Percentiles rank a stretch among this genome's conserved stretches.
These are phyloP conservation scores for Bhutanitis thaidina DNA, from an alignment of 2,888 invertebrate species.

Conservation along the genomic window DNA sequence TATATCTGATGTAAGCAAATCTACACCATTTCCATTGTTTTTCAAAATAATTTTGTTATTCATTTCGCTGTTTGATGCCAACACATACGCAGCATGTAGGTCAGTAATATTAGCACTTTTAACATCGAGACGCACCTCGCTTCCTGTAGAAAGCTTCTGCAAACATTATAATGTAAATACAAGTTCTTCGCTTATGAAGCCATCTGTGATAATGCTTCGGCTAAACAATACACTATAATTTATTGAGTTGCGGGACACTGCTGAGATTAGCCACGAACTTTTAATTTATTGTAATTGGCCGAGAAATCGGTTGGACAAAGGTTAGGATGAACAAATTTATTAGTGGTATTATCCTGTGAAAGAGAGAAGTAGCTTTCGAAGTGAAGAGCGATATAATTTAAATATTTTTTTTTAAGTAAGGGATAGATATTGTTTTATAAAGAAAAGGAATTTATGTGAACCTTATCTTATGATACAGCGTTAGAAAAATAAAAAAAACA, in stretches of 20 bases:
- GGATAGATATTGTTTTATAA: too few relatives aligned
- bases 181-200: slow-evolving; percentile 49
- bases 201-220: slow-evolving; percentile 45
- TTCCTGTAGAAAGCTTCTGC: slow-evolving; percentile 64
- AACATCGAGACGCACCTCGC: slow-evolving; percentile 38
- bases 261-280: slow-evolving; percentile 14
- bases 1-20: neutral
- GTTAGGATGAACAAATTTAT: slow-evolving; percentile 13
- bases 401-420: neutral
- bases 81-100: slow-evolving; percentile 32
- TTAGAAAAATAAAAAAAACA: too few relatives aligned
- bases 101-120: slow-evolving; percentile 59
- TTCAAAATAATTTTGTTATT: neutral
- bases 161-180: slow-evolving; percentile 45
- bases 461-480: too few relatives aligned
- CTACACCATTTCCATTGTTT: neutral
- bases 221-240: slow-evolving; percentile 24
- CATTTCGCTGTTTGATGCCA: slow-evolving; percentile 1
- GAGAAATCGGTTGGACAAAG: slow-evolving; percentile 13
- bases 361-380: neutral
- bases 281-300: slow-evolving; percentile 15
- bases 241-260: slow-evolving; percentile 14
- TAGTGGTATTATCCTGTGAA: slow-evolving; percentile 15
- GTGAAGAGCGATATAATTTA: slow-evolving; percentile 10
- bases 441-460: too few relatives aligned